Conservation (phyloP, 2,888 invertebrate species). For the Celastrina argiolus region DNA sequence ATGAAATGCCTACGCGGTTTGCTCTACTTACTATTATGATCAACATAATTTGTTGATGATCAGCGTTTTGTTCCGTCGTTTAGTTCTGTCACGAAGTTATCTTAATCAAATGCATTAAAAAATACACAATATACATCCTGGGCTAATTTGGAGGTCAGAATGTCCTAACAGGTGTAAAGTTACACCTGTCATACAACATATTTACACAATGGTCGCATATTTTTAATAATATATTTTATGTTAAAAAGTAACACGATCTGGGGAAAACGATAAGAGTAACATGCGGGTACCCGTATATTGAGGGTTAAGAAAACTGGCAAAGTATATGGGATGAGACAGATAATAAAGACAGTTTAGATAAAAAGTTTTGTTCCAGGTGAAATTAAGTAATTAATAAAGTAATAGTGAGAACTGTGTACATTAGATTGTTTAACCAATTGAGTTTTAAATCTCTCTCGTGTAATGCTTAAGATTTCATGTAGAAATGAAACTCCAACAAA, state of each 20-base stretch:
- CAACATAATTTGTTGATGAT: not conserved
- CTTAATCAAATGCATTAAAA: not conserved
- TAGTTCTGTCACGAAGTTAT: not conserved
- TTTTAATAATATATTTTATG: not conserved
- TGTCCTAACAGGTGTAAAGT: not conserved
- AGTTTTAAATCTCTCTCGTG: not conserved
- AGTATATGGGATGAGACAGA: not conserved
- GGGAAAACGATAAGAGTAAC: not conserved
- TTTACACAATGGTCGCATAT: not conserved
- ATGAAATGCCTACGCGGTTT: not conserved
- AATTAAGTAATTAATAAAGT: too few species aligned
- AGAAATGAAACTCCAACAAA: conserved; percentile 19
- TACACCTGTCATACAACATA: not conserved
- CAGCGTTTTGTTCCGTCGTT: not conserved
- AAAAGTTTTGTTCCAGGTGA: too few species aligned
- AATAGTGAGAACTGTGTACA: too few species aligned
- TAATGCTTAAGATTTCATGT: conserved; percentile 13
- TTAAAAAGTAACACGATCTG: not conserved
- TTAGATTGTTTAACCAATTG: not conserved
- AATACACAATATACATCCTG: not conserved
- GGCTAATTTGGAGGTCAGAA: not conserved
- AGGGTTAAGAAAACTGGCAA: not conserved
- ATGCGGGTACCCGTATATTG: conserved; percentile 4
- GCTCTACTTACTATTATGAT: not conserved
- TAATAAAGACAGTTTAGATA: too few species aligned